Base-by-base conservation (phyloP, 2,113 vertebrate genomes). In the Seriola quinqueradiata region DNA sequence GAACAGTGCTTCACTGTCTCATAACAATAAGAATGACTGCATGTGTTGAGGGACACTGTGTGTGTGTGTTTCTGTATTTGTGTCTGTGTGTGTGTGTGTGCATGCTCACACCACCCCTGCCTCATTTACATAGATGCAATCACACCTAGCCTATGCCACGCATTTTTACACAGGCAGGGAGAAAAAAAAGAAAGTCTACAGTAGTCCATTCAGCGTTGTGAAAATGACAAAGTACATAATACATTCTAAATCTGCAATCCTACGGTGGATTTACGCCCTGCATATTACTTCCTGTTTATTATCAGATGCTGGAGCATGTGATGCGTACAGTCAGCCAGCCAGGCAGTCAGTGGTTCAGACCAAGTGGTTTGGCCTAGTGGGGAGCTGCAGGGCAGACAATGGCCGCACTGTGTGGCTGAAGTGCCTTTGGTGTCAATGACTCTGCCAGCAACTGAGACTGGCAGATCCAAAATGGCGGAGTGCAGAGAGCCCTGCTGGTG, bases 381-480 rank as follows among this genome's bases (percentile, higher is more conserved):
- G 92, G 87, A 79, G 90, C 82, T 81, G 82, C 58, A 79, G 88
- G 85, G 87, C 88, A 80, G 87, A 94, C 93, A 94, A 94, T 91
- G 92, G 89, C 83, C 75, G 55, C 89, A 55, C 92, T 94, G 92
- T 94, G 90, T 87, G 79, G 71, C 84, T 92, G 74, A 88, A 94
- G 93, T 92, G 93, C 89, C 93, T 90, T 83, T 83, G 88, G 90
- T 94, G 92, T 93, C 93, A 91, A 74, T 90, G 91, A 90, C 91
- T 92, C 87, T 88, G 91, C 90, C 87, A 89, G 91, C 88, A 81
- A 90, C 91, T 85, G 90, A 90, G 92, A 83, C 87, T 86, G 90
- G 92, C 91, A 89, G 89, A 94, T 92, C 93, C 92, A 94, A 94
- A 90, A 94, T 94, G 93, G 93, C 91, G 89, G 87, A 67, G 82